Evolutionary conservation across 2,113 vertebrate species (phyloP), one percentile per base, ranked within the genome.

Genomic region (Eublepharis macularius): DNA sequence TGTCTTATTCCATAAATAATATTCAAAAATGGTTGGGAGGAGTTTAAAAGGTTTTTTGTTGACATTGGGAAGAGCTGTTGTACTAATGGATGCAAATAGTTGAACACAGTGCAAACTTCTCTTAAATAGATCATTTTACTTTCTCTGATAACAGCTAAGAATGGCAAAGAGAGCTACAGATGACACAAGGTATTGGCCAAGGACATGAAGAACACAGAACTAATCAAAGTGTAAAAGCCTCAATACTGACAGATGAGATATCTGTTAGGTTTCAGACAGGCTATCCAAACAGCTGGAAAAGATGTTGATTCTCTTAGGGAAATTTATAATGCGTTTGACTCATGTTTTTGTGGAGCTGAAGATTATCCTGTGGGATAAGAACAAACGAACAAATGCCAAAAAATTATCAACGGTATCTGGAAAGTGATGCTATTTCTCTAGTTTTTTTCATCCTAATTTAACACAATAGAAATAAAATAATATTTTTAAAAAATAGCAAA

Each of bases 211-310:
- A 95, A 96, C 92, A 95, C 84, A 88, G 94, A 94, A 93, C 89
- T 96, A 96, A 96, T 96, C 94, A 96, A 96, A 96, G 94, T 93
- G 89, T 89, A 94, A 94, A 95, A 96, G 90, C 93, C 91, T 95
- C 93, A 95, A 95, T 94, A 95, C 89, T 95, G 90, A 78, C 91
- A 96, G 95, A 96, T 92, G 95, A 96, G 93, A 94, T 91, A 89
- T 96, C 93, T 93, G 92, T 96, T 95, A 96, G 95, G 94, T 95
- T 96, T 97, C 94, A 96, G 92, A 95, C 90, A 94, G 92, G 94
- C 90, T 92, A 93, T 97, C 96, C 96, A 97, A 97, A 96, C 96
- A 97, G 96, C 96, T 97, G 97, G 96, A 96, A 96, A 96, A 96
- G 90, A 96, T 96, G 96, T 96, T 95, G 95, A 95, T 95, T 95